phyloP scores from a whole-genome alignment of 2,888 invertebrate species.

The Napeogenes sylphis region DNA sequence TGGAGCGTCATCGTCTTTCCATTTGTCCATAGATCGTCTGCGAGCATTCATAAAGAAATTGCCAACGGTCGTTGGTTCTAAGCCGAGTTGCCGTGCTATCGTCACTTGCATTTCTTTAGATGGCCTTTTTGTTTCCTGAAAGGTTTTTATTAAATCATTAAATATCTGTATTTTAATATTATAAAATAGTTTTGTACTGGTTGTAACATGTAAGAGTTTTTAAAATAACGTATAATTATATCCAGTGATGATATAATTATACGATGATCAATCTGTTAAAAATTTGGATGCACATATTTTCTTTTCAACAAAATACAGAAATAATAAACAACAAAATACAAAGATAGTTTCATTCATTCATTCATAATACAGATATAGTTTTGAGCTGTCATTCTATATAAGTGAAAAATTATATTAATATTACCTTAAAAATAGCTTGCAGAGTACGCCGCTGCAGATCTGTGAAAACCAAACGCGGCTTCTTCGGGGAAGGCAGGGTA shows the following conservation, averaged over 20 bases:
- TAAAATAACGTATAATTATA: no score
- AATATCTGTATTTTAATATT: slow-evolving; percentile 3
- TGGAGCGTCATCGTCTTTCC: slow-evolving; percentile 95
- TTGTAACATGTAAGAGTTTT: no score
- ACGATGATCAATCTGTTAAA: neutral
- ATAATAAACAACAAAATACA: no score
- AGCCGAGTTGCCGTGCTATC: slow-evolving; percentile 96
- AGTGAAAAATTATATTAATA: no score
- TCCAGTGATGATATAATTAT: no score
- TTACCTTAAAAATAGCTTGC: slow-evolving; percentile 99
- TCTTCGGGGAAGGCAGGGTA: slow-evolving; percentile 96
- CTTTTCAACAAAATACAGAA: no score
- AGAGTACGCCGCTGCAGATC: slow-evolving; percentile 99
- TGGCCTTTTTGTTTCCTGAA: slow-evolving; percentile 98
- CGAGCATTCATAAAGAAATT: slow-evolving; percentile 99
- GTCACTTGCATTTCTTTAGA: slow-evolving; percentile 99
- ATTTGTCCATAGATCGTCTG: slow-evolving; percentile 97
- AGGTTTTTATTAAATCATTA: slow-evolving; percentile 26
- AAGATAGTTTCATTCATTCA: no score
- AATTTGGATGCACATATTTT: no score
- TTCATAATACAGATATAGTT: no score
- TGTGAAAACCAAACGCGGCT: slow-evolving; percentile 99
- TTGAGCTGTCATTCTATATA: no score
- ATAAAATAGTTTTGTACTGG: no score
- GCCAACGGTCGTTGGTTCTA: slow-evolving; percentile 98